phyloP scores from a whole-genome alignment of 2,113 vertebrate genomes.

The Chionis minor region DNA sequence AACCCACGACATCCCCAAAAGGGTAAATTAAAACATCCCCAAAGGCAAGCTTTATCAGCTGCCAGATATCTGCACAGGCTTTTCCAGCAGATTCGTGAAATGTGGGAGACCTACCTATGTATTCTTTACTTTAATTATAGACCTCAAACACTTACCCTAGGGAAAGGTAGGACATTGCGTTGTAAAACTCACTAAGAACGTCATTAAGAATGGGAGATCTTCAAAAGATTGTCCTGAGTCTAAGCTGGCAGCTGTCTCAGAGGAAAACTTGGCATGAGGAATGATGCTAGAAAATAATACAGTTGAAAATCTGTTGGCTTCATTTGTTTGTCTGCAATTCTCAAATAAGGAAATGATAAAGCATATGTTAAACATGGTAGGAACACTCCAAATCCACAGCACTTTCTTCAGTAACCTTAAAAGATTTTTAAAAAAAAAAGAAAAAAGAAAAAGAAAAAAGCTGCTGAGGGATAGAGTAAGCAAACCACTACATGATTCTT shows the following conservation, averaged over 20 bases:
- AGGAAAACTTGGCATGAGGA: not conserved
- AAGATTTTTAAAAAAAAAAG: not conserved
- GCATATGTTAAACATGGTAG: not conserved
- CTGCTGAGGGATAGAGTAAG: not conserved
- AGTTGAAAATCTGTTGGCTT: not conserved
- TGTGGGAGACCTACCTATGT: fast-evolving
- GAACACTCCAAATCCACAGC: not conserved
- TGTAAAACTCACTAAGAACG: not conserved
- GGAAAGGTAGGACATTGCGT: not conserved
- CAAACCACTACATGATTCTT: not conserved
- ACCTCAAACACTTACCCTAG: not conserved
- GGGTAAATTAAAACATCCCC: not conserved
- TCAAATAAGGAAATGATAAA: not conserved
- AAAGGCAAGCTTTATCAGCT: not conserved
- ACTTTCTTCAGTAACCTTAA: not conserved
- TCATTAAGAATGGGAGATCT: not conserved
- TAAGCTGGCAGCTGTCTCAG: not conserved
- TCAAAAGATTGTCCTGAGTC: not conserved
- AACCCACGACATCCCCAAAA: too few relatives aligned
- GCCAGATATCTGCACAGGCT: not conserved
- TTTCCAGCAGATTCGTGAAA: not conserved
- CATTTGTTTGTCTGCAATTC: not conserved
- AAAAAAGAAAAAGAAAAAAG: not conserved
- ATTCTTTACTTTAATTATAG: not conserved
- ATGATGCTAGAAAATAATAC: not conserved